phyloP scores from a whole-genome alignment of 2,113 vertebrate species.

The Shinisaurus crocodilurus region DNA sequence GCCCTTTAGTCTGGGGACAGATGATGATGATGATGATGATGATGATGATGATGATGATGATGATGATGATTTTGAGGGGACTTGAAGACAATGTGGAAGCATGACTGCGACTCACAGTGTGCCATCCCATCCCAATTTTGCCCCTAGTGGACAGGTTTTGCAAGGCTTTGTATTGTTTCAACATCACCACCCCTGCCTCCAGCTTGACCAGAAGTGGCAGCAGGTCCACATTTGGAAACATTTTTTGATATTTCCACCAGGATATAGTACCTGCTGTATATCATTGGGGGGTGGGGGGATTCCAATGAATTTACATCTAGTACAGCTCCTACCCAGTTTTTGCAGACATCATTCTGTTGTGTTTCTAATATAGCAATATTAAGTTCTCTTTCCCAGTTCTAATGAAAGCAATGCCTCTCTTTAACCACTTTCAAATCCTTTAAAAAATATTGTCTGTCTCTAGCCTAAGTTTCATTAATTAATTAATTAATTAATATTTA shows the following conservation, averaged over 20 bases:
- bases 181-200: background rate
- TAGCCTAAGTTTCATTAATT: too few species aligned
- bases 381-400: background rate
- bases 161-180: background rate
- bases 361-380: background rate
- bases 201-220: background rate
- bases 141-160: background rate
- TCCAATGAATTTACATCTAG: background rate
- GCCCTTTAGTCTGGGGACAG: too few species aligned
- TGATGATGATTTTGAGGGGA: background rate
- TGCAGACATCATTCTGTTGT: too few species aligned
- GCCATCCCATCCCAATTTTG: background rate
- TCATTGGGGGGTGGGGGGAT: too few species aligned
- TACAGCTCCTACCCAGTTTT: too few species aligned
- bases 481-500: too few species aligned
- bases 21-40: too few species aligned
- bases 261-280: background rate
- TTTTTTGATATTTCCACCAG: background rate
- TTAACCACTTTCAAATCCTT: background rate
- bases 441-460: background rate
- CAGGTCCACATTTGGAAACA: background rate
- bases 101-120: background rate
- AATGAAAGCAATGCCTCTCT: background rate
- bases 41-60: too few species aligned
- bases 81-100: background rate